Base-by-base conservation (phyloP, 2,113 vertebrate genomes). In the Paramisgurnus dabryanus region DNA sequence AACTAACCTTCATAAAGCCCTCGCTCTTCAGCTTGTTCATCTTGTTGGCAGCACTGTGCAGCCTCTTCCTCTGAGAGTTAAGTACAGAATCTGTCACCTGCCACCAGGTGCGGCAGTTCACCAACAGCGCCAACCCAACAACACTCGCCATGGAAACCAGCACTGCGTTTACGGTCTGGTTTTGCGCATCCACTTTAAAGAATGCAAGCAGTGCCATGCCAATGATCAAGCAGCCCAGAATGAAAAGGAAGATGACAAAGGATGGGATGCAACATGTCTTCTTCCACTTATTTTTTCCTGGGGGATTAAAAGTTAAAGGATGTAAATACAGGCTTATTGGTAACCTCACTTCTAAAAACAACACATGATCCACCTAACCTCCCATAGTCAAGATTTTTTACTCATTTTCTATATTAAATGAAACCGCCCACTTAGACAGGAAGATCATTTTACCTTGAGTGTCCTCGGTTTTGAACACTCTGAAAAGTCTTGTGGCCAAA, bases 41-140 rank as follows among this genome's bases (percentile, higher is more conserved):
- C 87, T 88, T 97, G 90, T 96, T 96, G 83, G 97, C 97, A 9
- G 98, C 98, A 5, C 85, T 82, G 84, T 99, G 96, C 45, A 99
- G 96, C 60, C 97, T 91, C 76, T 98, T 98, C 80, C 98, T 93
- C 81, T 99, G 98, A 0, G 97, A 99, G 87, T 98, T 95, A 65
- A 99, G 88, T 78, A 99, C 92, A 0, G 98, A 98, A 86, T 98
- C 96, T 50, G 95, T 91, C 75, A 99, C 95, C 85, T 93, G 95
- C 97, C 97, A 98, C 97, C 97, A 98, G 0, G 96, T 99, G n/a
- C 93, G 94, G 78, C 95, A 96, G 86, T 98, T 98, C n/a, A 98
- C 88, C 84, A 97, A 73, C 64, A 99, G 91, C 0, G 95, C 96
- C 86, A 97, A 83, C 0, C 95, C 97, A 85, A 99, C 94, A 13